Conservation (phyloP, 2,797 vertebrate genomes). For the Onychomys arenicola region DNA sequence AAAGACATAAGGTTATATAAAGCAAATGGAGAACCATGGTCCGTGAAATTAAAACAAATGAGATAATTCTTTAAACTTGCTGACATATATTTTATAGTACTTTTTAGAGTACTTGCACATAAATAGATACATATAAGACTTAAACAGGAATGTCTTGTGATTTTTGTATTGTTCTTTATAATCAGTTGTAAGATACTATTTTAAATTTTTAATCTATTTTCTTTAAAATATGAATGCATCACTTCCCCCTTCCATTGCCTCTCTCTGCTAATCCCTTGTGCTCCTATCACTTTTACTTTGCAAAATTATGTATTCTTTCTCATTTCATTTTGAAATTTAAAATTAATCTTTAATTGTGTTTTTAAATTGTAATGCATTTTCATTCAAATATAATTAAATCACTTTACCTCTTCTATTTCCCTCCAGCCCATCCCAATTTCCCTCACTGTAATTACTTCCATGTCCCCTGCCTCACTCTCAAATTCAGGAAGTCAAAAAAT, state of each 20-base stretch:
- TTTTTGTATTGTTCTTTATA: background rate
- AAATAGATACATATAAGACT: background rate
- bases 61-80: background rate
- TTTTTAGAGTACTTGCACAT: conserved; percentile 7
- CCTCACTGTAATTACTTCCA: background rate
- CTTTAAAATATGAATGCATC: background rate
- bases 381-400: background rate
- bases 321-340: background rate
- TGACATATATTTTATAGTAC: background rate
- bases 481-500: background rate
- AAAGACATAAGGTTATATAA: background rate
- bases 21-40: background rate
- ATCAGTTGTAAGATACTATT: background rate
- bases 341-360: background rate
- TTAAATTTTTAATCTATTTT: background rate
- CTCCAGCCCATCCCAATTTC: background rate
- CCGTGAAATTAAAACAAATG: background rate
- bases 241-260: background rate
- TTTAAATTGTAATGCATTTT: background rate
- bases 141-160: background rate
- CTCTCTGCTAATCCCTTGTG: background rate
- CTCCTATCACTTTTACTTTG: background rate
- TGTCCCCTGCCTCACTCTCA: background rate
- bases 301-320: background rate
- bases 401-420: background rate